Base-by-base conservation (phyloP, 2,797 vertebrate species). In the Lepus townsendii region DNA sequence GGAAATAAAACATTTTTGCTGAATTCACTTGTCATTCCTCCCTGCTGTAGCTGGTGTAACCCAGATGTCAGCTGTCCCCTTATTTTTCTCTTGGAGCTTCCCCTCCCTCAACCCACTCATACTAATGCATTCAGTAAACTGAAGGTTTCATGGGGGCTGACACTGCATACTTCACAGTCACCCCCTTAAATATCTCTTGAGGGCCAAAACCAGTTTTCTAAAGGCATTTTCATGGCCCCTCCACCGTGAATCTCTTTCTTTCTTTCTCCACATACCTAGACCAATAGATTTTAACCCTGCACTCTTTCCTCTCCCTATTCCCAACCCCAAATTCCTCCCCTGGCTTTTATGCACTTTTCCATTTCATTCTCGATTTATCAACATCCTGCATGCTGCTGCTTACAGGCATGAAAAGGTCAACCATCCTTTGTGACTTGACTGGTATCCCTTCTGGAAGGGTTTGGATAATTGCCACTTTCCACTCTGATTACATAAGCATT, bases 1-100 rank as follows among this genome's bases (percentile, higher is more conserved):
- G 96, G 97, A 97, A 97, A 97, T 97, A 97, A 96, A 97, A 97
- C 97, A 95, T 93, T 97, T 96, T 96, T 97, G 95, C 97, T 97
- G 97, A 97, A 97, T 97, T 97, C 97, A 97, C 97, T 97, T 96
- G 96, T 96, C 96, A 93, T 96, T 92, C 96, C 95, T 96, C 93
- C 82, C 94, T 66, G 94, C 96, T 62, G 68, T 97, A 88, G 95
- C 96, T 94, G 95, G 96, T 95, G 95, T 96, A 97, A 97, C 97
- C 97, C 97, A 97, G 97, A 97, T 97, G 97, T 97, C 97, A 97
- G 97, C 97, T 97, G 97, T 96, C 96, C 96, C 91, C 95, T 95
- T 92, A 92, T 97, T 97, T 96, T 95, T 93, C 96, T 90, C 91
- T 93, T 84, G n/a, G 95, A 66, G 93, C 77, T 71, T 82, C 62